Conservation (phyloP, 1,140 invertebrate species). For the Eciton burchellii region DNA sequence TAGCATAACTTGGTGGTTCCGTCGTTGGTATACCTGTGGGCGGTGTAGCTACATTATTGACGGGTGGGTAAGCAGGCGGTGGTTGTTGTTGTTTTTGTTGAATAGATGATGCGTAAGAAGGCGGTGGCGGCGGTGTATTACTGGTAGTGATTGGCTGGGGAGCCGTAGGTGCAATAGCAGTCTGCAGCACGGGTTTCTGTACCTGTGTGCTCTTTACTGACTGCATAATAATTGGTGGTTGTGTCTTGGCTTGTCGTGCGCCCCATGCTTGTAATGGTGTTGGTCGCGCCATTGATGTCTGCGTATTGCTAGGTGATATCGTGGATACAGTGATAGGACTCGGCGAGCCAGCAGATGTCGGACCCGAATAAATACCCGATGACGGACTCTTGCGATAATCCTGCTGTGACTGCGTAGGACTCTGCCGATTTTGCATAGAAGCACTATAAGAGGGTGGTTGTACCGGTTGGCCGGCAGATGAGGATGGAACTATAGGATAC, state of each 20-base stretch:
- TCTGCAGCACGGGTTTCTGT: conserved; percentile 96
- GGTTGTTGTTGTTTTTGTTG: conserved; percentile 89
- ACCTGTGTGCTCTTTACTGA: conserved; percentile 97
- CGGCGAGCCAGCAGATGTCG: conserved; percentile 92
- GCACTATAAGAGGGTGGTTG: conserved; percentile 93
- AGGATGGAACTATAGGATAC: conserved; percentile 88
- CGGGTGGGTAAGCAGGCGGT: conserved; percentile 81
- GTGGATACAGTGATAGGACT: conserved; percentile 92
- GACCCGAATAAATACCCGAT: conserved; percentile 92
- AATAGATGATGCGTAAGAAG: conserved; percentile 92
- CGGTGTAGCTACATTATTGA: conserved; percentile 72
- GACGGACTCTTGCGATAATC: conserved; percentile 92
- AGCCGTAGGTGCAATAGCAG: conserved; percentile 94
- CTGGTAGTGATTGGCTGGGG: conserved; percentile 87
- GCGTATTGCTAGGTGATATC: conserved; percentile 86
- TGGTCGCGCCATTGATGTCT: conserved; percentile 89
- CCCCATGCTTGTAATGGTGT: conserved; percentile 92
- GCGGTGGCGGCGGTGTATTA: conserved; percentile 89
- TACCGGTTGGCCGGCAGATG: conserved; percentile 87
- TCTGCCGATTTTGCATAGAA: conserved; percentile 94
- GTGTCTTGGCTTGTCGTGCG: conserved; percentile 93
- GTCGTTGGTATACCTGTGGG: conserved; percentile 88
- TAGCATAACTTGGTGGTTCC: conserved; percentile 96
- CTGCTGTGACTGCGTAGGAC: conserved; percentile 92
- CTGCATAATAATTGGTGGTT: conserved; percentile 98